Evolutionary conservation across 2,797 vertebrate species (phyloP), one percentile per base, ranked within the genome.

Genomic region (Sylvia borin): DNA sequence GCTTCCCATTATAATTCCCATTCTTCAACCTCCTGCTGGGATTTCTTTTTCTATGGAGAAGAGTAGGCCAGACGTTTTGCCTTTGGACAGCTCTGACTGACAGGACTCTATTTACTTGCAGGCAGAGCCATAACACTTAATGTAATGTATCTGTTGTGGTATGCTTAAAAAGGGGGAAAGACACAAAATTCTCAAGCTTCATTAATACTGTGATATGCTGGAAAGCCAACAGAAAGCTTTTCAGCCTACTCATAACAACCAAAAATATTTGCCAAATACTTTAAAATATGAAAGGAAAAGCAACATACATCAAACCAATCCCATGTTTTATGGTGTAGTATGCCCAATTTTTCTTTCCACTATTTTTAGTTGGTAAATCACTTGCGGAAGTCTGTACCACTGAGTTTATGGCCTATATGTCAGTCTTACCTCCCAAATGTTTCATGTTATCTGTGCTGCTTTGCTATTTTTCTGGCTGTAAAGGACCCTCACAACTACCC

Each of bases 231-330:
- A 71, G 71, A 87, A 89, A 87, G 64, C 53, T 95, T 48, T 71
- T 64, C 83, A 88, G 62, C 89, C 62, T 51, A 85, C 82, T 92
- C 40, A 4, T 29, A 83, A 77, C 53, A 81, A 90, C 75, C 60
- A 95, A 62, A 19, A 91, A 34, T 78, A 70, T 83, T 50, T 91
- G 83, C 55, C 72, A 93, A 88, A 70, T 40, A 66, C 61, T 92
- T 92, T 62, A 65, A 54, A 93, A 58, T 2, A 8, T 36, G 54
- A 65, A 75, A 70, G 71, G 68, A 82, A 92, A 92, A 29, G 50
- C 2, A 5, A 36, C 32, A 31, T 65, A 64, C 29, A 1, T 80
- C 68, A 88, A 51, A n/a, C 5, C 8, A 31, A 47, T 42, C n/a
- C 48, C 36, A 13, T 60, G 22, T 57, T 86, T 81, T 55, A 91